A percentile compares a stretch with the other conserved stretches of the same genome.
These are phyloP conservation scores for Hydroisotoma schaefferi DNA, from an alignment of 2,888 invertebrate species.

Conservation along the genomic window DNA sequence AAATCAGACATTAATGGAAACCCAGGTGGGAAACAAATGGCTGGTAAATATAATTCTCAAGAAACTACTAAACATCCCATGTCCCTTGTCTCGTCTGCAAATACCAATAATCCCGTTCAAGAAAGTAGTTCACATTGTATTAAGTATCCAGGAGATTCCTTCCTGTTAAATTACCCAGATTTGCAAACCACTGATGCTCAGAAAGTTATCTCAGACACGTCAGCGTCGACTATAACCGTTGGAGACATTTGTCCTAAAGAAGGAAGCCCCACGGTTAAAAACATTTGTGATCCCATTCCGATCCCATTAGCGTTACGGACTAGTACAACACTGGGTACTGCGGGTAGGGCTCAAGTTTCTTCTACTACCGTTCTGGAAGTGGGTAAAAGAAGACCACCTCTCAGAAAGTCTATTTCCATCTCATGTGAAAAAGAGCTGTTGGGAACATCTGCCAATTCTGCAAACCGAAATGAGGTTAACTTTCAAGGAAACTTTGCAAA, in stretches of 20 bases:
- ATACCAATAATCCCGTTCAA: too few relatives aligned
- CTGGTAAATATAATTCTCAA: too few relatives aligned
- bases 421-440: slow-evolving; percentile 44
- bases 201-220: background rate
- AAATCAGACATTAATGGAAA: background rate
- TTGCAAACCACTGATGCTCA: background rate
- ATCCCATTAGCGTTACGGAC: too few relatives aligned
- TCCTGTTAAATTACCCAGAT: background rate
- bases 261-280: background rate
- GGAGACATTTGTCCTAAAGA: background rate
- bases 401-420: slow-evolving; percentile 43
- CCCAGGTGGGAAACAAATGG: background rate
- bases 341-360: background rate
- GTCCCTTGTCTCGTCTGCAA: too few relatives aligned
- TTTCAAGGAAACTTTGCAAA: slow-evolving; percentile 21
- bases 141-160: too few relatives aligned
- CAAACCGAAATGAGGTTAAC: slow-evolving; percentile 33
- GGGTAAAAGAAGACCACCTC: slow-evolving; percentile 17
- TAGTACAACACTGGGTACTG: background rate
- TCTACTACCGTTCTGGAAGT: background rate
- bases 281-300: background rate
- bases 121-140: too few relatives aligned
- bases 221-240: background rate
- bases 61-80: too few relatives aligned
- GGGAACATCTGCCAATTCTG: slow-evolving; percentile 28